Percentiles rank a stretch among this genome's conserved stretches.
These are phyloP conservation scores for Brachypodius melanocephalos DNA, from an alignment of 2,113 vertebrate genomes.

Conservation along the genomic window DNA sequence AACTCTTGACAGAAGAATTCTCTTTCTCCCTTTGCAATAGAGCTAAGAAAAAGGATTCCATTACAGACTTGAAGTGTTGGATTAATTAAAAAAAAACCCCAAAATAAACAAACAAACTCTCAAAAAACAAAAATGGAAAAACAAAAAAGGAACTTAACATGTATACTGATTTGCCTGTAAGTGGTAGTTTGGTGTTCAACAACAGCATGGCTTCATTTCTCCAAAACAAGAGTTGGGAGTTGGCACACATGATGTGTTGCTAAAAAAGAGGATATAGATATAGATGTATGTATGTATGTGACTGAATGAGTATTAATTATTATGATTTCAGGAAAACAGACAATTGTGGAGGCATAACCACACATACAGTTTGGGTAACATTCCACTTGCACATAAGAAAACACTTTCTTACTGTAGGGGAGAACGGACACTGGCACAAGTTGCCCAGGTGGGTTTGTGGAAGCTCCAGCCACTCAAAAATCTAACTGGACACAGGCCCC, in stretches of 20 bases:
- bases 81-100: not conserved
- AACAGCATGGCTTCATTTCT: not conserved
- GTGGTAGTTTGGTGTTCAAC: not conserved
- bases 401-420: not conserved
- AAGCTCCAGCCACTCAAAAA: not conserved
- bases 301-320: not conserved
- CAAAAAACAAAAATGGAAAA: no score
- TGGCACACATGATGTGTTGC: not conserved
- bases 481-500: rapidly evolving
- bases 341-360: not conserved
- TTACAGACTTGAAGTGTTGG: not conserved
- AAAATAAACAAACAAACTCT: not conserved
- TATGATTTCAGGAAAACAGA: not conserved
- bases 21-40: not conserved
- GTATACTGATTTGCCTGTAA: not conserved
- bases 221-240: not conserved
- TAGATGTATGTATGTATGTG: no score
- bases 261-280: not conserved
- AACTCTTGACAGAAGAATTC: not conserved
- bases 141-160: not conserved
- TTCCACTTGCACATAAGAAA: not conserved
- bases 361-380: not conserved
- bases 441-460: not conserved
- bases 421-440: not conserved
- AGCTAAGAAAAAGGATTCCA: not conserved